Base-by-base conservation (phyloP, 2,888 invertebrate species). In the Eupithecia insigniata region DNA sequence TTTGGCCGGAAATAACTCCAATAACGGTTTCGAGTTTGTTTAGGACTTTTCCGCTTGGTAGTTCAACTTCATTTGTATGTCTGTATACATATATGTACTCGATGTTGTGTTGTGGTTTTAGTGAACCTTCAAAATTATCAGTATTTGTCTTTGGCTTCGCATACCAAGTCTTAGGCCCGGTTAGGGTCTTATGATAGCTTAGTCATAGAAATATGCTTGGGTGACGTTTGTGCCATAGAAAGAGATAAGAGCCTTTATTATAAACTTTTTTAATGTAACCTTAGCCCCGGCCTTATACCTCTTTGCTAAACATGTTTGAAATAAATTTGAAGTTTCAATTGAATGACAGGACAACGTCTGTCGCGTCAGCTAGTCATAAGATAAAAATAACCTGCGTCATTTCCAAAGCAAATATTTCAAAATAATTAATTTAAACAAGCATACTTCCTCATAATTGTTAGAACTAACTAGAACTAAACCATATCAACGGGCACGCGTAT, bases 401-500 rank as follows among this genome's bases (percentile, higher is more conserved):
- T 58, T 30, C 28, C 30, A 16, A 60, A 60, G 26, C 12, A 30
- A 28, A 60, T 34, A 12, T 32, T 34, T 12, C 28, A 34, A 62
- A 8, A 34, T 64, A 64, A 64, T 64, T 39, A n/a, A n/a, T n/a
- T n/a, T n/a, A 36, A 36, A 36, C 26, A 34, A 32, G 64, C 64
- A 7, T 14, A 34, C 36, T 22, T 12, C 62, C 26, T 22, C 22
- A 22, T 43, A 43, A 43, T 43, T n/a, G 34, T n/a, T 62, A 62
- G 61, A 62, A 79, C 78, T 77, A 76, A 62, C 32, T 62, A 62
- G 61, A 62, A 79, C 78, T 77, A 76, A 81, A 76, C 65, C 77
- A 78, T 79, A 81, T 82, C 81, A 81, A 79, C 79, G 83, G 80
- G 79, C 80, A 84, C 83, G 89, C 91, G 90, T 91, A 88, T 90